Evolutionary conservation across 2,113 vertebrate genomes (phyloP).

Genomic region (Cariama cristata): DNA sequence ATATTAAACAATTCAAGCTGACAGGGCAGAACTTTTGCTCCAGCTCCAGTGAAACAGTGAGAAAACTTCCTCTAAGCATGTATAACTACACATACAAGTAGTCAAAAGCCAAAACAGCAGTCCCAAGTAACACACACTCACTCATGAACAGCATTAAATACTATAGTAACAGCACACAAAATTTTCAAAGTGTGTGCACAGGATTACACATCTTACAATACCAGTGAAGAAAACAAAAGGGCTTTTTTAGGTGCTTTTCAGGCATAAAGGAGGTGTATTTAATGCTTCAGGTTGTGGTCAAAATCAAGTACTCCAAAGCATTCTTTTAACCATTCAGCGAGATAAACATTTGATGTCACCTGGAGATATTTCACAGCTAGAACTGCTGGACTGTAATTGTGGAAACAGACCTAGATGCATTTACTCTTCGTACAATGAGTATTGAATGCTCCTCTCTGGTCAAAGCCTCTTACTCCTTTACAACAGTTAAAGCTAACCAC

Average conservation of each 20-base stretch:
- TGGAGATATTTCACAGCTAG: background rate
- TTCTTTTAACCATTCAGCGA: background rate
- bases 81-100: background rate
- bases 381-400: background rate
- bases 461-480: background rate
- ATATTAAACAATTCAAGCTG: background rate
- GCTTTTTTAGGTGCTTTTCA: background rate
- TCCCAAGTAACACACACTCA: background rate
- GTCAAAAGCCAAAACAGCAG: background rate
- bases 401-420: background rate
- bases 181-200: background rate
- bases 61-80: background rate
- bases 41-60: background rate
- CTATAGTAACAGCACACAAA: background rate
- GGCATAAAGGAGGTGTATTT: background rate
- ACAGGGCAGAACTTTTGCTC: background rate
- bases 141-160: background rate
- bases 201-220: background rate
- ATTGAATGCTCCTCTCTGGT: background rate
- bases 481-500: background rate
- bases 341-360: background rate
- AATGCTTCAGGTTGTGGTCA: background rate
- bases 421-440: background rate
- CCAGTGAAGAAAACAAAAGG: background rate
- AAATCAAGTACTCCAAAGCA: background rate